Evolutionary conservation across 64 coral and sea anemone genomes (phyloP), one percentile per base, ranked within the genome.

Genomic region (Catalaphyllia jardinei): DNA sequence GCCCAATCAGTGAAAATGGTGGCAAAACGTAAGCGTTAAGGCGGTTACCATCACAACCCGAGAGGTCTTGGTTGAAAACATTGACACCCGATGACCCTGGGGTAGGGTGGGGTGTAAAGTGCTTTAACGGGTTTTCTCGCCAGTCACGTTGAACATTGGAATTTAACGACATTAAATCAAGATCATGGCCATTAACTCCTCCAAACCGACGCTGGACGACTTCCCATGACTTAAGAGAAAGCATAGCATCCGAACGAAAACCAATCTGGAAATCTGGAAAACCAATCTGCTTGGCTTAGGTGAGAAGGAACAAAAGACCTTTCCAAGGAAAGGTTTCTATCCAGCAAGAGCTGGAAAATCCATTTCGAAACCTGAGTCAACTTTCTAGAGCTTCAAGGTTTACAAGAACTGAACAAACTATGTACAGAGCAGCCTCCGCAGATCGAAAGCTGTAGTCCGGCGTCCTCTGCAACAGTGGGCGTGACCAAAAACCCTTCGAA

Each of bases 111-210:
- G 88, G 93, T 0, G 89, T 76, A 78, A 94, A 95, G 77, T 89
- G 74, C 22, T 39, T 76, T 11, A 91, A 71, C 30, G 89, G 84
- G n/a, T 31, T 71, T n/a, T 78, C 93, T 29, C 4, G 13, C 2
- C 8, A 30, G 20, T 73, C 71, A 24, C 49, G 16, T 75, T 91
- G 89, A 64, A 20, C 83, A 50, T 88, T 91, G 19, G 83, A 94
- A 16, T 80, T 71, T 8, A 91, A 59, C 15, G 93, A 76, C 83
- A 91, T 91, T 31, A 94, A 60, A 75, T 91, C 84, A 12, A 88
- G 22, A 18, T 64, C 67, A 82, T 95, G 84, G 50, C 88, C 81
- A 35, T 52, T 29, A 39, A 19, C 11, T 10, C 82, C 93, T n/a
- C 87, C 92, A 89, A 89, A 89, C 10, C 18, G 29, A 3, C 63